These are phyloP conservation scores for Cyanoliseus patagonus DNA, from an alignment of 2,113 vertebrate genomes.

Conservation along the genomic window DNA sequence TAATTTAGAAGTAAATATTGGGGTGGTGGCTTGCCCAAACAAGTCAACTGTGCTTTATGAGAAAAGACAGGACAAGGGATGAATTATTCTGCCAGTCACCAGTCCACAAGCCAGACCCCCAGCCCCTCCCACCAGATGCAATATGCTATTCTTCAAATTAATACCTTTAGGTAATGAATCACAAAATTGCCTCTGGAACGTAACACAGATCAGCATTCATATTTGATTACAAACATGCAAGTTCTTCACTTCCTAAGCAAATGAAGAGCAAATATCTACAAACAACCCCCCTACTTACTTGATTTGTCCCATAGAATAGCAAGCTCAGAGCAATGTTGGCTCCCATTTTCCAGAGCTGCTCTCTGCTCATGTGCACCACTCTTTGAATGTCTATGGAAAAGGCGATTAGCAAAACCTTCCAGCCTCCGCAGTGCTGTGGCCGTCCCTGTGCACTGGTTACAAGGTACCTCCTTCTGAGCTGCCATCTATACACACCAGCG, in stretches of 20 bases:
- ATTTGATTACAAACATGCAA: background rate
- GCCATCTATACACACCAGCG: constrained; percentile 78
- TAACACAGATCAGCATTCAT: background rate
- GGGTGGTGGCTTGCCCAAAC: background rate
- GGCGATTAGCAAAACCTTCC: constrained; percentile 85
- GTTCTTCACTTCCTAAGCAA: background rate
- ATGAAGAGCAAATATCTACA: background rate
- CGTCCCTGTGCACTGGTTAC: constrained; percentile 68
- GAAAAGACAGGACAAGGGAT: background rate
- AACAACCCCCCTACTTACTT: constrained; percentile 82
- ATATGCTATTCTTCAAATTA: background rate
- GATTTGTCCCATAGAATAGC: constrained; percentile 84
- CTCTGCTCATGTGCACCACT: constrained; percentile 77
- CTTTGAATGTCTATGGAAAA: constrained; percentile 88
- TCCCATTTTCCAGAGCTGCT: constrained; percentile 78
- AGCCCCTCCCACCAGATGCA: background rate
- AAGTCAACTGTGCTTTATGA: background rate
- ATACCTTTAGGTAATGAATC: background rate
- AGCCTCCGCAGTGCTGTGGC: constrained; percentile 82
- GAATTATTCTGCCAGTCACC: background rate
- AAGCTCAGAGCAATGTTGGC: constrained; percentile 81
- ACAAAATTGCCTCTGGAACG: background rate
- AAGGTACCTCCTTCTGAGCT: constrained; percentile 80
- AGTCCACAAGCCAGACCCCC: background rate
- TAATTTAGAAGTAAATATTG: background rate